phyloP scores from a whole-genome alignment of 2,797 vertebrate species.

The Tauraco hartlaubi region DNA sequence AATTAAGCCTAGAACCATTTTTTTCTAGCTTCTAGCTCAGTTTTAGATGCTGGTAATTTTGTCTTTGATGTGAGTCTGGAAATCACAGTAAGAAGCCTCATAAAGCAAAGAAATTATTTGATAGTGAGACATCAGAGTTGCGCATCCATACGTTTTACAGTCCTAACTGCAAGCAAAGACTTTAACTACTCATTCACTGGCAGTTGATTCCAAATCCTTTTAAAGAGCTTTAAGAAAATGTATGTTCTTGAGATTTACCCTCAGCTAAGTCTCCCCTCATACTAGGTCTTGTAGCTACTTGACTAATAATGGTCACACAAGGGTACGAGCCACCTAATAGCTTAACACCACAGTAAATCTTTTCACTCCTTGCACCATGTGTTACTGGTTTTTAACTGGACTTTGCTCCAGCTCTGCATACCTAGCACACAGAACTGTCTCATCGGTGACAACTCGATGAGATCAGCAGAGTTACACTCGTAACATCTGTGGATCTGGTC shows the following conservation, averaged over 20 bases:
- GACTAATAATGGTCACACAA: not conserved
- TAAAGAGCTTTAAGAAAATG: not conserved
- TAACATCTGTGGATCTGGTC: not conserved
- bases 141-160: not conserved
- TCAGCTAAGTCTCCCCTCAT: not conserved
- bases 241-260: not conserved
- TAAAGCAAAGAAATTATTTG: not conserved
- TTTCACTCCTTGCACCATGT: not conserved
- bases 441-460: not conserved
- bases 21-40: not conserved
- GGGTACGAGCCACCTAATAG: not conserved
- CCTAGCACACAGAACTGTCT: not conserved
- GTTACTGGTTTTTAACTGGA: not conserved
- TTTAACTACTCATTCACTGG: not conserved
- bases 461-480: not conserved
- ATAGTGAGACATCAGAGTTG: not conserved
- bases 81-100: not conserved
- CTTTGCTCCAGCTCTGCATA: not conserved
- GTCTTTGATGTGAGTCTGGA: not conserved
- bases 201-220: not conserved
- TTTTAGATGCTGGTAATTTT: constrained; percentile 2
- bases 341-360: not conserved
- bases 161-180: not conserved
- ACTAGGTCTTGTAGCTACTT: not conserved
- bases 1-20: not conserved